phyloP scores from a whole-genome alignment of 1,140 invertebrate species.

The Oedothorax gibbosus region DNA sequence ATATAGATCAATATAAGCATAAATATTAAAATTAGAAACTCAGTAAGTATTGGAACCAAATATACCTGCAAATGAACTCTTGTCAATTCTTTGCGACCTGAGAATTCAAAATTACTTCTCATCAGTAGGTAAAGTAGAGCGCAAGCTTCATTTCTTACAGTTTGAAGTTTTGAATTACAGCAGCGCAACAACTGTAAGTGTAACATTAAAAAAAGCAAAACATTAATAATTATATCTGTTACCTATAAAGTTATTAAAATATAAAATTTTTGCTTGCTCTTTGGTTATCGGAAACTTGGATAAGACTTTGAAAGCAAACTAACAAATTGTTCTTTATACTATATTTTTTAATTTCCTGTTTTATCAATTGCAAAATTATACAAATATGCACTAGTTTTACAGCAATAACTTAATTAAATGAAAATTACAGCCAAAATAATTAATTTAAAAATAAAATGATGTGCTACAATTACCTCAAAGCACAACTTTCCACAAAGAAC shows the following conservation, averaged over 20 bases:
- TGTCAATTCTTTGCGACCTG: slow-evolving; percentile 82
- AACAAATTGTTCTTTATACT: neutral
- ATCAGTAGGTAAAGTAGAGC: slow-evolving; percentile 90
- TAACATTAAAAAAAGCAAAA: neutral
- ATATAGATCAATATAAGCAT: neutral
- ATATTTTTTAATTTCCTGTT: neutral
- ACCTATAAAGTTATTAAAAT: neutral
- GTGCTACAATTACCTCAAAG: slow-evolving; percentile 76
- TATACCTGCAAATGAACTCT: slow-evolving; percentile 83
- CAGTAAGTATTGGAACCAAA: neutral
- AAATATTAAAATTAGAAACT: neutral
- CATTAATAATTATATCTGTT: neutral
- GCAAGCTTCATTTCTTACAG: slow-evolving; percentile 87
- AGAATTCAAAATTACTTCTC: slow-evolving; percentile 93
- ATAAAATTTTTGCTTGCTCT: neutral
- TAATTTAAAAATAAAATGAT: slow-evolving; percentile 4
- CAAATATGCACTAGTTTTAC: too few relatives aligned
- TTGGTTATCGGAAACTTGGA: neutral
- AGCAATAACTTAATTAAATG: too few relatives aligned
- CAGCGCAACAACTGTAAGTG: slow-evolving; percentile 74
- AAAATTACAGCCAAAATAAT: neutral
- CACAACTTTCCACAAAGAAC: slow-evolving; percentile 86
- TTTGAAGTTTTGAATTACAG: slow-evolving; percentile 83
- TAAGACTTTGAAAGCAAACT: neutral
- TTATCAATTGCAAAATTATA: too few relatives aligned